Base-by-base conservation (phyloP, 2,888 invertebrate species). In the Xylophagus ater region DNA sequence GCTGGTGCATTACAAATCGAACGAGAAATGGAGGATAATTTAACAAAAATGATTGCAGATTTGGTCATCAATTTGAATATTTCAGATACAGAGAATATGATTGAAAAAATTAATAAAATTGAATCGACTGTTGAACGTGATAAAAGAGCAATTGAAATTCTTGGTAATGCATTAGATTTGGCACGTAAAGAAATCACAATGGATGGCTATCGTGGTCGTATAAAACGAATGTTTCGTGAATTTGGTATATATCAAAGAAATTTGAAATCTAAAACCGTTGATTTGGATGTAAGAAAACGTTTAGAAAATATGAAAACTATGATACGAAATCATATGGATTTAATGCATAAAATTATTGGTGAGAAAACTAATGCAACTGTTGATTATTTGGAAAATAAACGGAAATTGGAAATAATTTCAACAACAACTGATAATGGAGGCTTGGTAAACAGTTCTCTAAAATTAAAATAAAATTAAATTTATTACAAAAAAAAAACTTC, bases 1-100 rank as follows among this genome's bases (percentile, higher is more conserved):
- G 56, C 62, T 31, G 64, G 65, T 1, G 59, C 60, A 3, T 46
- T 55, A 10, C 51, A 57, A 41, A 55, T 57, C 0, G 60, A 63
- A 41, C 48, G 58, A 28, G 49, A 52, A 25, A 59, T 65, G 57
- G 57, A 59, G 30, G 44, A 55, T 24, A 53, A 62, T 37, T 37
- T 63, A 33, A 52, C 56, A 4, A 47, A 47, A 12, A 44, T 48
- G 12, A 48, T 62, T 2, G 49, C 51, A 15, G 59, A 60, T 42
- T 42, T 65, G 3, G 37, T 64, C 9, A 37, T 53, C 2, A 49
- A 55, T 24, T 43, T 48, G 4, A 13, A 4, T 26, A 26, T 4
- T 10, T 42, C 51, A 23, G 51, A 56, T 25, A 45, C 44, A 13
- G 31, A 37, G 0, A 42, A 45, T 4, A 48, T 56, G 5, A 36